Conservation (phyloP, 2,113 vertebrate genomes). For the Rafetus swinhoei region DNA sequence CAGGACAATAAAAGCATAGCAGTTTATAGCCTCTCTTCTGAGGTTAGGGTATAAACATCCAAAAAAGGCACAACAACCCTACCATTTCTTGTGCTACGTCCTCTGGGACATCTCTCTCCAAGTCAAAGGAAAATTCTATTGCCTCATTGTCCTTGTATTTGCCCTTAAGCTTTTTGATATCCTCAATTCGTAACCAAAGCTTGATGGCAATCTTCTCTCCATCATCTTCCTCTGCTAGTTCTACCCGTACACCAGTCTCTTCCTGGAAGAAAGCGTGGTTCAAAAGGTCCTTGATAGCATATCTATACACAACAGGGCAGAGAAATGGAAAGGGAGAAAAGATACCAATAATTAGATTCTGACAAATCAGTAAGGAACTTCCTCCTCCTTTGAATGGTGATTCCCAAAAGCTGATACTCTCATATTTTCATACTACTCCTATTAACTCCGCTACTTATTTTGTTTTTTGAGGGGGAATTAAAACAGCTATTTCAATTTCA, state of each 20-base stretch:
- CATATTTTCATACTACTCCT: rapidly evolving
- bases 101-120: slow-evolving; percentile 95
- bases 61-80: slow-evolving; percentile 25
- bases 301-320: slow-evolving; percentile 78
- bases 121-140: slow-evolving; percentile 98
- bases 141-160: slow-evolving; percentile 99
- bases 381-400: not conserved
- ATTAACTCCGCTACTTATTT: not conserved
- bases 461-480: not conserved
- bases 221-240: slow-evolving; percentile 97
- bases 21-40: not conserved
- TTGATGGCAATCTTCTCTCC: slow-evolving; percentile 98
- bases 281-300: slow-evolving; percentile 97
- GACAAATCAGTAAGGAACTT: not conserved
- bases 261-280: slow-evolving; percentile 99
- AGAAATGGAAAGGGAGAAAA: not conserved
- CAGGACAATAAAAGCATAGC: not conserved
- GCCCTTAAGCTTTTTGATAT: slow-evolving; percentile 97
- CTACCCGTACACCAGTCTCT: slow-evolving; percentile 97
- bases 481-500: not conserved
- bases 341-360: not conserved
- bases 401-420: not conserved
- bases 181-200: slow-evolving; percentile 97
- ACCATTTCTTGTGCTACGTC: slow-evolving; percentile 99
- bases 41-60: not conserved